phyloP scores from a whole-genome alignment of 1,140 invertebrate species.

The Anoplolepis gracilipes region DNA sequence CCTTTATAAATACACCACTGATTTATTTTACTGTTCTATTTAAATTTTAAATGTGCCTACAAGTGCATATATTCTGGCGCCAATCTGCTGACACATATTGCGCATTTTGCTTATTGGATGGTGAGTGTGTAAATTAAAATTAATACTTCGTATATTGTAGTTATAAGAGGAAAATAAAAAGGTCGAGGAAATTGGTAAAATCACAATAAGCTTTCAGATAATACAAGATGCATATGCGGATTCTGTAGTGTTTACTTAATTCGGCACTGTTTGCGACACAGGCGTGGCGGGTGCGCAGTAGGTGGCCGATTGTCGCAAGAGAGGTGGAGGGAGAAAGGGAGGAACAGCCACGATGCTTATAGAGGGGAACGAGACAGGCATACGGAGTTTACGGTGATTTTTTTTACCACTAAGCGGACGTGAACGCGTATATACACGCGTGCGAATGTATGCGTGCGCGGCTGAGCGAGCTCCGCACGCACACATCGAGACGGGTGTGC shows the following conservation, averaged over 20 bases:
- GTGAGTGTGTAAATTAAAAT: too few relatives aligned
- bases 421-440: not conserved
- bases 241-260: not conserved
- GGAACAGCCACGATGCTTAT: constrained; percentile 29
- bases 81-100: too few relatives aligned
- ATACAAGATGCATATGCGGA: not conserved
- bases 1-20: too few relatives aligned
- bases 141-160: too few relatives aligned
- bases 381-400: constrained; percentile 50
- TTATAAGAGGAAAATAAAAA: not conserved
- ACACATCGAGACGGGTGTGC: constrained; percentile 3
- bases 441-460: not conserved
- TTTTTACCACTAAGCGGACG: constrained; percentile 30
- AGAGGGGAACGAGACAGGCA: constrained; percentile 39
- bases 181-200: not conserved
- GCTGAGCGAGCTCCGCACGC: not conserved
- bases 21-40: too few relatives aligned
- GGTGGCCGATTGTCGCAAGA: constrained; percentile 23
- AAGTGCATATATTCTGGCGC: too few relatives aligned
- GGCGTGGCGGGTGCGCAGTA: constrained; percentile 48
- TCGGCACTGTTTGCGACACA: constrained; percentile 34
- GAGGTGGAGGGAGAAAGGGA: constrained; percentile 30
- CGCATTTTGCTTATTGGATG: too few relatives aligned
- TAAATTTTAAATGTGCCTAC: too few relatives aligned
- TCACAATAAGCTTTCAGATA: not conserved